Evolutionary conservation across 1,140 invertebrate genomes (phyloP), one percentile per base, ranked within the genome.

Genomic region (Trinorchestia longiramus): DNA sequence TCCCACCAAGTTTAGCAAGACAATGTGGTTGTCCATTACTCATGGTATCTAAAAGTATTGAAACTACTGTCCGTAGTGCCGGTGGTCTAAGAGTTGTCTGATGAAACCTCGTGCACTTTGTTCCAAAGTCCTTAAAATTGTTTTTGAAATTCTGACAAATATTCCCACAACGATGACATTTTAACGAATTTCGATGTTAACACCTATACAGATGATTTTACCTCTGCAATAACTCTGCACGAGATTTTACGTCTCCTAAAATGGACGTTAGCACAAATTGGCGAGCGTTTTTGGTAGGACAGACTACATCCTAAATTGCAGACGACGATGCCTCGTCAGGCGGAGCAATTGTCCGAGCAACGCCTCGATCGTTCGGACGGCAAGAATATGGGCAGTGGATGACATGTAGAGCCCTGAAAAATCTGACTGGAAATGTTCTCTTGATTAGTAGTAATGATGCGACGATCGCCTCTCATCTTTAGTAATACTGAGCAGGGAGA

Each of bases 381-480:
- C 62, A 77, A 77, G 62, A 77, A 77, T 77, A 77, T 77, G 62
- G 62, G 62, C 62, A 77, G 62, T 23, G 62, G 62, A 36, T 77
- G 62, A 77, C 62, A 77, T 77, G 62, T 15, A 77, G 11, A 15
- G 28, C 15, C 62, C 62, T 77, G 62, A 1, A 36, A 77, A 36
- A 77, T 77, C 15, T 77, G 62, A 77, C 62, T 77, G 62, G n/a
- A 43, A 90, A 90, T 90, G 88, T 90, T 90, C 88, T 15, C 28
- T 90, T 90, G 88, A 90, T 90, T 36, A 90, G 88, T 36, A 15
- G n/a, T 90, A 43, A 90, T 90, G 88, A 36, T 36, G 88, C 88
- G 88, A 77, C 88, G 88, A 90, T 90, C 23, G 43, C n/a, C n/a
- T n/a, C n/a, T n/a, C n/a, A n/a, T n/a, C n/a, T n/a, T n/a, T n/a